Evolutionary conservation across 2,888 invertebrate genomes (phyloP).

Genomic region (Cephus runcator): DNA sequence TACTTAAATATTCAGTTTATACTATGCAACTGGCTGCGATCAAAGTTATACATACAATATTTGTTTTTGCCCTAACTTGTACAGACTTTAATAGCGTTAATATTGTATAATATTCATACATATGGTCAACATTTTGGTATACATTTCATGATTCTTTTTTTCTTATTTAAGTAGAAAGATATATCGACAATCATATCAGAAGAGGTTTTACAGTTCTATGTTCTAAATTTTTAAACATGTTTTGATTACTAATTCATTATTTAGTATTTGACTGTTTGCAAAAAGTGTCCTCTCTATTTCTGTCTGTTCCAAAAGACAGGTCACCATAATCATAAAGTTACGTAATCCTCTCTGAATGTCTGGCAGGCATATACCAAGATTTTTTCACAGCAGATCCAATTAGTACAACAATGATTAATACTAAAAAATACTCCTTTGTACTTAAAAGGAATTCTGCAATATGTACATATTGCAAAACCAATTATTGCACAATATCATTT

Average conservation of each 20-base stretch:
- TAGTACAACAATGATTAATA: neutral
- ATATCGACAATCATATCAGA: neutral
- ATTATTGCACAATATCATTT: neutral
- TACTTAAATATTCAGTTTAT: neutral
- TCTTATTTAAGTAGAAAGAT: neutral
- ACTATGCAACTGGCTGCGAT: neutral
- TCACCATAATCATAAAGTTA: slow-evolving; percentile 56
- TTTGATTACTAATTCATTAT: neutral
- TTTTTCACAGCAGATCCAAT: neutral
- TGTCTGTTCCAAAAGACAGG: slow-evolving; percentile 16
- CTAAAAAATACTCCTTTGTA: neutral
- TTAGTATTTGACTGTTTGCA: neutral
- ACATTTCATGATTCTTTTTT: neutral
- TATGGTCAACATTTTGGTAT: neutral
- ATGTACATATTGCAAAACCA: neutral
- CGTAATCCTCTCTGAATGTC: slow-evolving; percentile 40
- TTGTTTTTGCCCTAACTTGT: neutral
- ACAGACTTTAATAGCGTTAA: neutral
- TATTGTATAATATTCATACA: neutral
- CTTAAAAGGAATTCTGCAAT: neutral
- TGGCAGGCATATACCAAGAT: neutral
- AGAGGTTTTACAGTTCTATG: neutral
- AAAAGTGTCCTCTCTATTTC: neutral
- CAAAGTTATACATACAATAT: neutral
- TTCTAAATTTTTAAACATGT: neutral